A percentile compares a stretch with the other conserved stretches of the same genome.
Conservation (phyloP, 2,888 invertebrate species). For the Aethes cnicana region DNA sequence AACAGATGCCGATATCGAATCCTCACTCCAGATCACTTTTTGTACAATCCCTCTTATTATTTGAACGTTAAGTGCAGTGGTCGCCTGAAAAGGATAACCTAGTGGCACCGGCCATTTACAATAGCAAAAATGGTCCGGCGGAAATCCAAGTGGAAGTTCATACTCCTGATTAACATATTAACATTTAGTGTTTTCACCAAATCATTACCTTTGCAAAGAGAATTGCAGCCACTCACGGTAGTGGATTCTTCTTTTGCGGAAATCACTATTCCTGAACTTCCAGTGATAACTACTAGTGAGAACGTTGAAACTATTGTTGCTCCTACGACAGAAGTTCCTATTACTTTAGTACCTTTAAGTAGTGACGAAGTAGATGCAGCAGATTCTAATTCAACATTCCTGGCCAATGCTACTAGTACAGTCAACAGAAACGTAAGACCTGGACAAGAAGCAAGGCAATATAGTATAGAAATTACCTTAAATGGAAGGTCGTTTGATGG, state of each 20-base stretch:
- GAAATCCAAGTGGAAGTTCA: slow-evolving; percentile 54
- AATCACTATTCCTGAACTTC: slow-evolving; percentile 8
- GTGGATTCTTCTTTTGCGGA: slow-evolving; percentile 15
- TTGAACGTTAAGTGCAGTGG: slow-evolving; percentile 41
- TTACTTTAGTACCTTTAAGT: background rate
- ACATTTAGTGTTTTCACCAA: slow-evolving; percentile 47
- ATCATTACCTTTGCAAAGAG: slow-evolving; percentile 44
- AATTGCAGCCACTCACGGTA: background rate
- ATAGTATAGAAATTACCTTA: slow-evolving; percentile 48
- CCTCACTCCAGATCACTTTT: slow-evolving; percentile 34
- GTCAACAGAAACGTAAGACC: slow-evolving; percentile 45
- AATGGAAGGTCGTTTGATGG: slow-evolving; percentile 49
- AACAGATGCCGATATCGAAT: slow-evolving; percentile 52
- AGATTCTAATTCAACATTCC: slow-evolving; percentile 32
- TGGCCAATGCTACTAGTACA: slow-evolving; percentile 34
- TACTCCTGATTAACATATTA: slow-evolving; percentile 44
- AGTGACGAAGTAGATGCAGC: slow-evolving; percentile 21
- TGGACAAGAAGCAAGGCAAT: slow-evolving; percentile 47
- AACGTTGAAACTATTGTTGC: slow-evolving; percentile 31
- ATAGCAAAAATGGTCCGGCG: slow-evolving; percentile 56
- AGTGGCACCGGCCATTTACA: slow-evolving; percentile 43
- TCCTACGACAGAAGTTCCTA: slow-evolving; percentile 3
- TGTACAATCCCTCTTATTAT: slow-evolving; percentile 39
- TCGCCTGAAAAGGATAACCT: slow-evolving; percentile 45
- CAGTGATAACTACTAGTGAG: slow-evolving; percentile 29